Base-by-base conservation (phyloP, 2,113 vertebrate species). In the Percina caprodes region DNA sequence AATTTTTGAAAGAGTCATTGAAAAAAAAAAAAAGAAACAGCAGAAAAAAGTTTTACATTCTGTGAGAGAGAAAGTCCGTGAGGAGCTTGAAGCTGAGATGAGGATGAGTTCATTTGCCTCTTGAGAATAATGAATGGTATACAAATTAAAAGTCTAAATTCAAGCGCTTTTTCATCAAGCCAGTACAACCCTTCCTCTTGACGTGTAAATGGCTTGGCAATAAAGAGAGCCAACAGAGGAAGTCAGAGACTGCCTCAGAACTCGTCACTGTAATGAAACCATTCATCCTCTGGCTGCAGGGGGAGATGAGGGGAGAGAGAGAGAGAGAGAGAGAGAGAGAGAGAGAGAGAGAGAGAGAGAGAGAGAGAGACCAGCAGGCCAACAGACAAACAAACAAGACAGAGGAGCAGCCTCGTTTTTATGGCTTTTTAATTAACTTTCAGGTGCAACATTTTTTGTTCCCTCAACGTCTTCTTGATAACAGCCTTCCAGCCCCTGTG, bases 241-340 rank as follows among this genome's bases (percentile, higher is more conserved):
- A 87, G 88, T 71, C 85, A 89, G 84, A 84, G 75, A 86, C 80
- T 80, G 86, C 87, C 87, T 69, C 24, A 69, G 77, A 92, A 87
- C 91, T 83, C 86, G 91, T 92, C 90, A 90, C 81, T 88, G 86
- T 94, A 94, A 94, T 94, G 91, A 92, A 91, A 92, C 86, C 90
- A 90, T 94, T 92, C 89, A 91, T 93, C 89, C 80, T 89, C 42
- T 75, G 85, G 82, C 82, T 86, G 78, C 68, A 60, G 70, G 78
- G 74, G 70, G 61, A 73, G 67, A 65, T 10, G 65, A 60, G 66
- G 24, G 77, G 58, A 9, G 7, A 39, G 39, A 39, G 39, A 39
- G 39, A 39, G 39, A 39, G 39, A 39, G 39, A 39, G 39, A 39
- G 9, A 39, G 39, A 39, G 11, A 71, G 24, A 13, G 46, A 52